These are phyloP conservation scores for Falco concolor DNA, from an alignment of 2,797 vertebrate genomes.

Conservation along the genomic window DNA sequence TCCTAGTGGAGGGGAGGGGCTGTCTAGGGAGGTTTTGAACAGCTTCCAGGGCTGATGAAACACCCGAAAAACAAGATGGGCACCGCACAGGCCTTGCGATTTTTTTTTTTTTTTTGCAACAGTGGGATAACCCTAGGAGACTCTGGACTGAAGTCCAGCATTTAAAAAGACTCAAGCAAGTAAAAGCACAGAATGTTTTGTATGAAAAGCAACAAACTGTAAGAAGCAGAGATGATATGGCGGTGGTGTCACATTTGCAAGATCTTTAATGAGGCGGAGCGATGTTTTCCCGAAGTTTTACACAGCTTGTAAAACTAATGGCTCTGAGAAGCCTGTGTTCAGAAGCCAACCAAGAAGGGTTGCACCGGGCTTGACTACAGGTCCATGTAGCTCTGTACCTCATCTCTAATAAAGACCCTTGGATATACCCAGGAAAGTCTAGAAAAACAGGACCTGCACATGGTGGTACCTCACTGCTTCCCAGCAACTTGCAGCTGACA, in stretches of 20 bases:
- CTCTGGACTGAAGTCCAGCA: not conserved
- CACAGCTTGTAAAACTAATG: not conserved
- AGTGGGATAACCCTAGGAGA: not conserved
- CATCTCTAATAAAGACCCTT: not conserved
- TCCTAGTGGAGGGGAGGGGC: not conserved
- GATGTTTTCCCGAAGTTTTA: not conserved
- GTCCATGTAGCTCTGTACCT: not conserved
- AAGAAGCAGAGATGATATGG: not conserved
- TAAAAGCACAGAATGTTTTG: not conserved
- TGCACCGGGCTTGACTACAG: not conserved
- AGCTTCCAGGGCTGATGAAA: not conserved
- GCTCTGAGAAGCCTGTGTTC: not conserved
- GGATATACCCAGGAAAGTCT: not conserved
- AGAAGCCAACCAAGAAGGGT: not conserved
- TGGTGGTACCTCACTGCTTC: not conserved
- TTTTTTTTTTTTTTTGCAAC: not conserved
- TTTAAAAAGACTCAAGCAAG: not conserved
- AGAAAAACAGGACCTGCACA: not conserved
- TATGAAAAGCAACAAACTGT: not conserved
- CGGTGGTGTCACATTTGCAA: not conserved
- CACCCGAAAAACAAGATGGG: not conserved
- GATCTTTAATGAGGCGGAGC: not conserved
- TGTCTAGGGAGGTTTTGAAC: not conserved
- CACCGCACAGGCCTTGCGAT: not conserved
- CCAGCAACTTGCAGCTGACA: not conserved